Conservation (phyloP, 2,888 invertebrate genomes). For the Allygus modestus region DNA sequence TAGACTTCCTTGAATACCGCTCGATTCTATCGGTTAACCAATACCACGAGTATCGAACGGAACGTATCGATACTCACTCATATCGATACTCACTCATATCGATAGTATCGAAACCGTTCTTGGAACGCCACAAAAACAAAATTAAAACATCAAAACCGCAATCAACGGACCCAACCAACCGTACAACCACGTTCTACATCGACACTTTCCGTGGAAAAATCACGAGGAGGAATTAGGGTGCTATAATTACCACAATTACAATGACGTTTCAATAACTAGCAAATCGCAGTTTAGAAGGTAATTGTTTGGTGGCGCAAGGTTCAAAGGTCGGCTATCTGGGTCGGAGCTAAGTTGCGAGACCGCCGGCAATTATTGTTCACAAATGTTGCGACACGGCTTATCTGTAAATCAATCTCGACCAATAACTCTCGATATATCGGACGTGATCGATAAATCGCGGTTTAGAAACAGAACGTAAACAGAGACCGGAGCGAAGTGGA, state of each 20-base stretch:
- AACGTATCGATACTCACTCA: no score
- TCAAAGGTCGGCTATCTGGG: conserved; percentile 36
- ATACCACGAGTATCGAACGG: no score
- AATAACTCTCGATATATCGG: conserved; percentile 48
- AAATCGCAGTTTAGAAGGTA: conserved; percentile 44
- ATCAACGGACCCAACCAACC: not conserved
- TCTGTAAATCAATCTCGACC: conserved; percentile 49
- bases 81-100: no score
- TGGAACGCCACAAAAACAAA: no score
- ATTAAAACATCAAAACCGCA: conserved; percentile 2
- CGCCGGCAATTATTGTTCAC: conserved; percentile 42
- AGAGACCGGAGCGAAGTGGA: conserved; percentile 30
- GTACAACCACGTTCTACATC: not conserved
- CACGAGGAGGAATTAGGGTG: conserved; percentile 3
- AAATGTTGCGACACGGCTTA: conserved; percentile 28
- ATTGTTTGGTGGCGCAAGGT: conserved; percentile 20
- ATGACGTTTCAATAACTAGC: conserved; percentile 25
- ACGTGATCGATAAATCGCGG: conserved; percentile 53
- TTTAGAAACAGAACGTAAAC: conserved; percentile 39
- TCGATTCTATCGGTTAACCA: no score
- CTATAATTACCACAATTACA: conserved; percentile 18
- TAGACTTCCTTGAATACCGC: no score
- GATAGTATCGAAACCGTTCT: no score
- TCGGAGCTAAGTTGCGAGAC: not conserved
- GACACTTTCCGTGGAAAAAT: not conserved